These are phyloP conservation scores for Charadrius vociferus DNA, from an alignment of 2,113 vertebrate genomes.

Conservation along the genomic window DNA sequence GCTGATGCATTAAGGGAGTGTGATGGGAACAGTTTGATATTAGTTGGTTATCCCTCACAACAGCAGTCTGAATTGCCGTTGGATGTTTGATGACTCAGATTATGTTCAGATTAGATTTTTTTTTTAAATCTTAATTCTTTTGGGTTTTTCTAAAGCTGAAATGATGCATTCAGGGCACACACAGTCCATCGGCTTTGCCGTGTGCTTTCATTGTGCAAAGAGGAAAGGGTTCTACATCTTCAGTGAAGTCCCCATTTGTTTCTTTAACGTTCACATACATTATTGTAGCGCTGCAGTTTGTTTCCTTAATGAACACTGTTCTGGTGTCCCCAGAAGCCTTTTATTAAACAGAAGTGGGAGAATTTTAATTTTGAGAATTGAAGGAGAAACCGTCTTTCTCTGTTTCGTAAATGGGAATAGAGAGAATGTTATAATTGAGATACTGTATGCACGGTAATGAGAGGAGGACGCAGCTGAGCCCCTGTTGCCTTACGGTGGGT, in stretches of 20 bases:
- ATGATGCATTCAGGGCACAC: constrained; percentile 29
- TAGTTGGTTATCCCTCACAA: not conserved
- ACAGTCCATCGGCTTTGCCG: not conserved
- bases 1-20: not conserved
- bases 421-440: not conserved
- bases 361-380: not conserved
- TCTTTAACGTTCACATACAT: constrained; percentile 32
- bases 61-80: not conserved
- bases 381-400: not conserved
- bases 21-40: not conserved
- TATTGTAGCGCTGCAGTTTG: not conserved
- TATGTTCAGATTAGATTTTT: constrained; percentile 34
- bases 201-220: not conserved
- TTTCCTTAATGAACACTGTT: not conserved
- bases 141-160: constrained; percentile 26
- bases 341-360: not conserved
- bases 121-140: not conserved
- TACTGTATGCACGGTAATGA: accelerated
- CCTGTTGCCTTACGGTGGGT: not conserved
- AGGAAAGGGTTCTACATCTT: constrained; percentile 24
- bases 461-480: accelerated
- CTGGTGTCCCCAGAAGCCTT: not conserved
- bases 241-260: constrained; percentile 37
- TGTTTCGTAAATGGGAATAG: not conserved
- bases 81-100: constrained; percentile 4